A percentile compares a stretch with the other conserved stretches of the same genome.
These are phyloP conservation scores for Aethes cnicana DNA, from an alignment of 2,888 invertebrate genomes.

Conservation along the genomic window DNA sequence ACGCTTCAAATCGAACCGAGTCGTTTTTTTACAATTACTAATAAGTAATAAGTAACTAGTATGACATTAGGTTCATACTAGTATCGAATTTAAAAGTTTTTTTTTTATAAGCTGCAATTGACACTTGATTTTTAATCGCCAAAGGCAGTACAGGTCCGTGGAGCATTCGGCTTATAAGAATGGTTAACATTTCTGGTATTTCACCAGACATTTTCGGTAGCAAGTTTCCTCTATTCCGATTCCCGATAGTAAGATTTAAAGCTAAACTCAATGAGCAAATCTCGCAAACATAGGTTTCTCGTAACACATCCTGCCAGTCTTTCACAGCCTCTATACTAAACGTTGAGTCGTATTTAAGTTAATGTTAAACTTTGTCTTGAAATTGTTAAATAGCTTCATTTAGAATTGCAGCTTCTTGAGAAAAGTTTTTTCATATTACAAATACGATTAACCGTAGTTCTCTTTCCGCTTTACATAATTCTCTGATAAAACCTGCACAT, in stretches of 20 bases:
- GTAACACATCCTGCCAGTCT: background rate
- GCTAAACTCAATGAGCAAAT: conserved; percentile 6
- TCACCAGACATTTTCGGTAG: background rate
- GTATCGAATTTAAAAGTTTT: conserved; percentile 1
- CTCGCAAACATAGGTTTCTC: background rate
- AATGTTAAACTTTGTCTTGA: background rate
- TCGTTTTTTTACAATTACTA: conserved; percentile 2
- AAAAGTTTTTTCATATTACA: background rate
- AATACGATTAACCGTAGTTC: background rate
- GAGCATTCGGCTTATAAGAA: too few relatives aligned
- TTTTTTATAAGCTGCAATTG: conserved; percentile 26
- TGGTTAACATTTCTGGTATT: too few relatives aligned
- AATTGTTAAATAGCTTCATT: background rate
- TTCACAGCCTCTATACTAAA: conserved; percentile 15
- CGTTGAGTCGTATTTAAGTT: background rate
- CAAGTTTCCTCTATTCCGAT: background rate
- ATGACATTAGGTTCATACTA: conserved; percentile 3
- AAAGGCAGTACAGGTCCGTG: background rate
- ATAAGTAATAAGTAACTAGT: conserved; percentile 1
- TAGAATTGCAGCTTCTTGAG: background rate
- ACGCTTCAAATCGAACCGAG: conserved; percentile 1
- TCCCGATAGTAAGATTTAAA: background rate
- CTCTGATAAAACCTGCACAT: too few relatives aligned
- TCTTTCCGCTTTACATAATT: too few relatives aligned
- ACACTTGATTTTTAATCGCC: conserved; percentile 17